Conservation (phyloP, 1,140 invertebrate genomes). For the Leptinotarsa lineolata region DNA sequence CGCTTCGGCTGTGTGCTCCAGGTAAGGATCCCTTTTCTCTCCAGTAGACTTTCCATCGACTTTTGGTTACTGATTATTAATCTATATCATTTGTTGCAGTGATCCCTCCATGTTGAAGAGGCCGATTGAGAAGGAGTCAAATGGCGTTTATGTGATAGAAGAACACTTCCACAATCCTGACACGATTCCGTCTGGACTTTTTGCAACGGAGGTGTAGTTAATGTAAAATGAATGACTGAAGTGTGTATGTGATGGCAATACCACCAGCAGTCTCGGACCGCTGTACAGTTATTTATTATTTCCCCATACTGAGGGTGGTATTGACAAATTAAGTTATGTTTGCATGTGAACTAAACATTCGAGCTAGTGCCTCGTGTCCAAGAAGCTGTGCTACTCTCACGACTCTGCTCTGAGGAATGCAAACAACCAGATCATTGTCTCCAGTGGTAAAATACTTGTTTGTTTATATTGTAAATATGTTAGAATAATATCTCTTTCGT, state of each 20-base stretch:
- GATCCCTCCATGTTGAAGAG: conserved; percentile 59
- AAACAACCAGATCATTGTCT: conserved; percentile 41
- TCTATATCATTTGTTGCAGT: conserved; percentile 50
- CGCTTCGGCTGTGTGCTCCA: conserved; percentile 50
- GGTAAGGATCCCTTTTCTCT: conserved; percentile 36
- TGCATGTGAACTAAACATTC: conserved; percentile 40
- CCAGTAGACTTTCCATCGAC: conserved; percentile 11
- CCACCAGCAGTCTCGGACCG: conserved; percentile 27
- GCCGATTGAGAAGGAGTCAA: conserved; percentile 56
- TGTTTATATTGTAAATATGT: conserved; percentile 49
- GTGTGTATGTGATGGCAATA: conserved; percentile 40
- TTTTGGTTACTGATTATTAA: conserved; percentile 4
- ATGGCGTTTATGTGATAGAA: conserved; percentile 65
- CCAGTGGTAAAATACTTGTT: conserved; percentile 35
- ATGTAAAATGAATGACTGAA: conserved; percentile 43
- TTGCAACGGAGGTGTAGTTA: conserved; percentile 68
- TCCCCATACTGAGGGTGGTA: conserved; percentile 35
- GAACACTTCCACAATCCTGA: conserved; percentile 64
- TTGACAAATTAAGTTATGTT: conserved; percentile 41
- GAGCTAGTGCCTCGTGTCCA: conserved; percentile 35
- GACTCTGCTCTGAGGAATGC: conserved; percentile 38
- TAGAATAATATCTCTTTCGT: conserved; percentile 26
- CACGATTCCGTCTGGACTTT: conserved; percentile 59
- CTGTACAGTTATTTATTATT: conserved; percentile 50
- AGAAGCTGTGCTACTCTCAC: conserved; percentile 34